phyloP scores from a whole-genome alignment of 2,888 invertebrate genomes.

The Aplocera efformata region DNA sequence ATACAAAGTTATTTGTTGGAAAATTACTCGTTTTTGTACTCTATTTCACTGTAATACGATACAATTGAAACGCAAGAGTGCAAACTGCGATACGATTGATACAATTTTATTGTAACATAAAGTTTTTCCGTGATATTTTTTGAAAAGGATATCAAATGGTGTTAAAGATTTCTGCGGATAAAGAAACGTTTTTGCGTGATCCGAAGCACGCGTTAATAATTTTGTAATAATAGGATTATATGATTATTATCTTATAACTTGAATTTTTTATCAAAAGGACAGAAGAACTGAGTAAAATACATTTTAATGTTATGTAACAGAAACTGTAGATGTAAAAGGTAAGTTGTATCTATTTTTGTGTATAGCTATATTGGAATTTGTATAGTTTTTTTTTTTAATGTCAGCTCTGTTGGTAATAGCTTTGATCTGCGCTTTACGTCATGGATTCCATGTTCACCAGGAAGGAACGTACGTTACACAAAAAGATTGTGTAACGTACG shows the following conservation, averaged over 20 bases:
- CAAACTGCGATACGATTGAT: slow-evolving; percentile 3
- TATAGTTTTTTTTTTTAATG: no score
- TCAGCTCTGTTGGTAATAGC: no score
- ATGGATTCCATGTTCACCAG: no score
- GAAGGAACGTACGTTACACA: no score
- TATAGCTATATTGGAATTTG: no score
- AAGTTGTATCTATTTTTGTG: no score
- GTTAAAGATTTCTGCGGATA: slow-evolving; percentile 41
- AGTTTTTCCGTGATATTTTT: slow-evolving; percentile 50
- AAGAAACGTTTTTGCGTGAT: slow-evolving; percentile 52
- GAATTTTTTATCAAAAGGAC: slow-evolving; percentile 17
- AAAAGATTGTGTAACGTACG: no score
- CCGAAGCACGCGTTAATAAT: slow-evolving; percentile 68
- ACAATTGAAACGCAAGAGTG: slow-evolving; percentile 4
- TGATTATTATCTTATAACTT: slow-evolving; percentile 41
- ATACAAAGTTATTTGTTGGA: background rate
- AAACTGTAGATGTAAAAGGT: no score
- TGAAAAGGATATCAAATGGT: slow-evolving; percentile 57
- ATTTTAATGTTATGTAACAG: no score
- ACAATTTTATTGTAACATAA: slow-evolving; percentile 48
- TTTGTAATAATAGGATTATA: slow-evolving; percentile 34
- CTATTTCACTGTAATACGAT: slow-evolving; percentile 7
- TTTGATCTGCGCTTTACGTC: no score
- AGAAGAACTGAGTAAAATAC: no score
- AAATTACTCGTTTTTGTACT: slow-evolving; percentile 11